Conservation (phyloP, 1,140 invertebrate genomes). For the Camponotus vicinus region DNA sequence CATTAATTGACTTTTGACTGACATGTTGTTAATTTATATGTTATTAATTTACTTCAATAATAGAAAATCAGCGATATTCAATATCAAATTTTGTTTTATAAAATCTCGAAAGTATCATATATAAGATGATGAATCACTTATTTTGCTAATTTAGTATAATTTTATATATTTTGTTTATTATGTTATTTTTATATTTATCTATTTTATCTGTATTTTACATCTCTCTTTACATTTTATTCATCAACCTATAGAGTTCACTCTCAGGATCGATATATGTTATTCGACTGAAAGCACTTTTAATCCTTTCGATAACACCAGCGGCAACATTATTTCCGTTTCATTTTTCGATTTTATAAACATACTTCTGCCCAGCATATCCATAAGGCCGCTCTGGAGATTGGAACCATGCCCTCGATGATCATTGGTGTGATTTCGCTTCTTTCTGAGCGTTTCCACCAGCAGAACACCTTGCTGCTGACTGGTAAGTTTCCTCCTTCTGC, state of each 20-base stretch:
- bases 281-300: background rate
- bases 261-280: background rate
- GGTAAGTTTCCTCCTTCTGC: slow-evolving; percentile 86
- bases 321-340: background rate
- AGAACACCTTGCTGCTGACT: slow-evolving; percentile 91
- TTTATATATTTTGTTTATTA: background rate
- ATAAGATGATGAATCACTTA: background rate
- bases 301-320: background rate
- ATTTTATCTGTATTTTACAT: background rate
- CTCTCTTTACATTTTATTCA: background rate
- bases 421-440: slow-evolving; percentile 86
- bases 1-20: background rate
- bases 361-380: slow-evolving; percentile 94
- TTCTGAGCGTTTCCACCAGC: slow-evolving; percentile 90
- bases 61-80: background rate
- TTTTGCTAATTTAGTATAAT: background rate
- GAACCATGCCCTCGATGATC: slow-evolving; percentile 83
- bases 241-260: background rate
- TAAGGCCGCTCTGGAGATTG: slow-evolving; percentile 90
- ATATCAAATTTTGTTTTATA: background rate
- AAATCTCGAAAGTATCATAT: background rate
- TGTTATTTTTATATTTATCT: background rate
- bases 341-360: slow-evolving; percentile 79
- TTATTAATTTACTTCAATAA: background rate
- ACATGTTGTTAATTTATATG: no score